phyloP scores from a whole-genome alignment of 1,140 invertebrate genomes.

The Diploscapter pachys region DNA sequence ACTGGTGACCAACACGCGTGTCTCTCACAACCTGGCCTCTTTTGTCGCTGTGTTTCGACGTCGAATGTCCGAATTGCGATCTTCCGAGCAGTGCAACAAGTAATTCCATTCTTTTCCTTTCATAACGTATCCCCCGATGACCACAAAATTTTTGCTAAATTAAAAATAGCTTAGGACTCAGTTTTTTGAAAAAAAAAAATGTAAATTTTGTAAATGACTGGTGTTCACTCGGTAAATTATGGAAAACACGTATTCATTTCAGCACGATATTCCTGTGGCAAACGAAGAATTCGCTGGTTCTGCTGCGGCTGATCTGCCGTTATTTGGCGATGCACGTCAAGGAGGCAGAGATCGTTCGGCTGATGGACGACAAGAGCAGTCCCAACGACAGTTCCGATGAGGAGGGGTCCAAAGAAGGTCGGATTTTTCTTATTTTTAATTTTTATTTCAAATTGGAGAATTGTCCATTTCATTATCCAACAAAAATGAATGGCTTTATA shows the following conservation, averaged over 20 bases:
- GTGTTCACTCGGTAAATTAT: not conserved
- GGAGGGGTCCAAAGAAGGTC: constrained; percentile 29
- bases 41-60: constrained; percentile 78
- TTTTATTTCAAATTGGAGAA: constrained; percentile 10
- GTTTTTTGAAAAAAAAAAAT: not conserved
- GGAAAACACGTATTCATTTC: constrained; percentile 55
- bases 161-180: not conserved
- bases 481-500: constrained; percentile 3
- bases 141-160: not conserved
- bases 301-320: constrained; percentile 81
- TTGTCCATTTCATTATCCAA: not conserved
- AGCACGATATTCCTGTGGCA: constrained; percentile 90
- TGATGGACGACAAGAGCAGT: constrained; percentile 34
- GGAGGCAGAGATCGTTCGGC: constrained; percentile 60
- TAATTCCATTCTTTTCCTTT: constrained; percentile 60
- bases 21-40: constrained; percentile 80
- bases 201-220: constrained; percentile 5
- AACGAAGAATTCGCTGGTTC: constrained; percentile 85
- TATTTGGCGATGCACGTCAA: constrained; percentile 73
- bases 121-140: not conserved
- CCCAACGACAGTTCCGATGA: constrained; percentile 20
- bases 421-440: constrained; percentile 15
- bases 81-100: constrained; percentile 80
- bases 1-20: constrained; percentile 74
- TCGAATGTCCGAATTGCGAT: constrained; percentile 74